Conservation (phyloP, 2,888 invertebrate genomes). For the Timema podura region DNA sequence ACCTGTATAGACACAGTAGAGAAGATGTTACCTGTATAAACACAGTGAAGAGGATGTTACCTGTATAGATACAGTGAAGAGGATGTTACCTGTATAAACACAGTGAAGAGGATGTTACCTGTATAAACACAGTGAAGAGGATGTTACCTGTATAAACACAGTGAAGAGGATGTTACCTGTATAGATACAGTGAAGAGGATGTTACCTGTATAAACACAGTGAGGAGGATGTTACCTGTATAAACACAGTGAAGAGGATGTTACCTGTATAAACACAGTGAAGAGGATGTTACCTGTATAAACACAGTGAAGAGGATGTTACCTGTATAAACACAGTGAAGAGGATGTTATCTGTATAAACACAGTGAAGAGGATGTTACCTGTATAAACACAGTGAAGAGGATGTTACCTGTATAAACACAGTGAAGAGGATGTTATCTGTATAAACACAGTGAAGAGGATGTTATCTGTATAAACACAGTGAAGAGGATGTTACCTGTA, state of each 20-base stretch:
- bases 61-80: constrained; percentile 59
- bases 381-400: not conserved
- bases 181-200: not conserved
- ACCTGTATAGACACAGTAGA: no score
- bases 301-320: not conserved
- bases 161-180: not conserved
- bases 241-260: no score
- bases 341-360: no score
- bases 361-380: not conserved
- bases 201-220: not conserved
- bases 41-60: constrained; percentile 32
- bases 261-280: not conserved
- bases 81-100: no score
- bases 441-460: not conserved
- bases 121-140: not conserved
- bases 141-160: not conserved
- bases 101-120: not conserved
- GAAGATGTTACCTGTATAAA: no score
- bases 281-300: no score
- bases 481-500: not conserved
- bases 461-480: not conserved
- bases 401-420: not conserved
- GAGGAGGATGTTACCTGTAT: not conserved
- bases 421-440: not conserved
- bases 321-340: not conserved